These are phyloP conservation scores for Hydrozoanthus gracilis DNA, from an alignment of 92 coral and sea anemone species.

Conservation along the genomic window DNA sequence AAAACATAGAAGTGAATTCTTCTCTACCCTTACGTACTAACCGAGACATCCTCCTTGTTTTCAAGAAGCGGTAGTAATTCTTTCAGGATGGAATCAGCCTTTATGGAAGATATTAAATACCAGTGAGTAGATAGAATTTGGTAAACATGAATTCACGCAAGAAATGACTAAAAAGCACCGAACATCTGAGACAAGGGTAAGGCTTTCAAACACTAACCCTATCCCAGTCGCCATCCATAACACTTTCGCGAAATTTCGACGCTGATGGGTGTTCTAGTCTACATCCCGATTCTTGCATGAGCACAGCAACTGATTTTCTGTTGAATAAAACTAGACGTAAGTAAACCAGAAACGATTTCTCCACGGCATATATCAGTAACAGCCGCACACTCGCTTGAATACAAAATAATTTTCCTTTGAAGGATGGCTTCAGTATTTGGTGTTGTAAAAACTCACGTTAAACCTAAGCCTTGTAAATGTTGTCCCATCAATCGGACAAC, in stretches of 20 bases:
- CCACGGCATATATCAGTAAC: slow-evolving; percentile 29
- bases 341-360: slow-evolving; percentile 10
- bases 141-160: background rate
- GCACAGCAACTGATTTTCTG: slow-evolving; percentile 95
- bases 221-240: slow-evolving; percentile 98
- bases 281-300: slow-evolving; percentile 98
- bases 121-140: slow-evolving; percentile 42
- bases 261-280: slow-evolving; percentile 99
- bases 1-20: slow-evolving; percentile 51
- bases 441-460: slow-evolving; percentile 82
- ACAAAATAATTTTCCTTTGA: slow-evolving; percentile 47
- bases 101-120: slow-evolving; percentile 55
- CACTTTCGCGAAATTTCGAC: slow-evolving; percentile 95
- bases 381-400: slow-evolving; percentile 7
- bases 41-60: slow-evolving; percentile 93
- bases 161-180: slow-evolving; percentile 37
- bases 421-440: slow-evolving; percentile 38
- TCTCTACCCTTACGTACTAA: slow-evolving; percentile 53
- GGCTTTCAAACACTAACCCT: slow-evolving; percentile 79
- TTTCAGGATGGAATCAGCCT: slow-evolving; percentile 98
- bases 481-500: slow-evolving; percentile 97
- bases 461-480: slow-evolving; percentile 97
- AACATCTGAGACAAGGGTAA: slow-evolving; percentile 48
- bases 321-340: slow-evolving; percentile 52
- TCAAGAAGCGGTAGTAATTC: slow-evolving; percentile 91